Evolutionary conservation across 2,113 vertebrate species (phyloP), one percentile per base, ranked within the genome.

Genomic region (Natator depressus): DNA sequence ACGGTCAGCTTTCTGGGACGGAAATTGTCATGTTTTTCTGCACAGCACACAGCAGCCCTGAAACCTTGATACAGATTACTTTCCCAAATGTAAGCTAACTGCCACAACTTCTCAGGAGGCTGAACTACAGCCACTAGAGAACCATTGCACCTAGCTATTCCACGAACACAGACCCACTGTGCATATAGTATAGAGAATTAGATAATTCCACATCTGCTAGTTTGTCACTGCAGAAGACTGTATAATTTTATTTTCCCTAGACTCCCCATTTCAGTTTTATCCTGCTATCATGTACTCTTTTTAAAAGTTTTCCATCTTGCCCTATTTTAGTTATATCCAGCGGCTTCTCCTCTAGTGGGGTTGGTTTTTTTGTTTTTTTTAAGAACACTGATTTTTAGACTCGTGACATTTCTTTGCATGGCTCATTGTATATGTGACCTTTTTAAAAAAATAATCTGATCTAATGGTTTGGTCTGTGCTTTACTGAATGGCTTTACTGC

Each of bases 321-420:
- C 27, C 69, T 50, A 17, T 31, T 72, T 22, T 27, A 59, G 88
- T 25, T 50, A 83, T 90, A 92, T 38, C 5, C 11, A 62, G 85
- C 53, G 24, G 24, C 16, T 11, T 20, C 1, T 22, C 38, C 1
- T 1, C 10, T 31, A 6, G 57, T 29, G 27, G 3, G 42, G 42
- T 5, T 42, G 42, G 42, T 5, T 42, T 42, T 42, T 49, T 49
- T 42, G 4, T 49, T 49, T 14, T 82, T 86, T 80, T 35, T 31
- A 62, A 2, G 4, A 22, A n/a, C 24, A 53, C 80, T 91, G 55
- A 31, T 17, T 49, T 83, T 80, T 84, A 3, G 5, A 27, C 10
- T 59, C 0, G 0, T 27, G 49, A 72, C 57, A 53, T 65, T 91
- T 90, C 82, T 38, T 55, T 72, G 19, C 49, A 27, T 5, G 4